Evolutionary conservation across 2,888 invertebrate species (phyloP), one percentile per base, ranked within the genome.

Genomic region (Choristoneura rosaceana): DNA sequence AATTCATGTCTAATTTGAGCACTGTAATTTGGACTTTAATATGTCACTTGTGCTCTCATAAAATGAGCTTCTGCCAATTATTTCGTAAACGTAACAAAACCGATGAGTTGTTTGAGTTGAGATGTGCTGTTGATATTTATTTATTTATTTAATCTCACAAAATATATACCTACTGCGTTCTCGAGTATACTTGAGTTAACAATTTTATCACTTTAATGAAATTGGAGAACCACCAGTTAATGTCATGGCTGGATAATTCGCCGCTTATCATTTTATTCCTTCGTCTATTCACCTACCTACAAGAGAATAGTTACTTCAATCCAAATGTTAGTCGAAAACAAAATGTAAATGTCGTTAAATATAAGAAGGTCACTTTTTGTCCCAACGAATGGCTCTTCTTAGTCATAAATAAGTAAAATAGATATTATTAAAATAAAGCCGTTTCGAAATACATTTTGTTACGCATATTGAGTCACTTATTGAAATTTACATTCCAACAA

Each of bases 361-460:
- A 59, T 15, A 45, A 68, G 68, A 71, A 64, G 68, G 63, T 68
- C 62, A 47, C 59, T 64, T 59, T 41, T 73, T 73, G 73, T 73
- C 50, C 43, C 59, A 17, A 59, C 43, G 58, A 64, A 52, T 50
- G 41, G 12, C 47, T 33, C 41, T 38, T 68, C 52, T 73, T 73
- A 73, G 63, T 69, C 68, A 69, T 69, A 34, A 73, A 63, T 33
- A n/a, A 41, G 25, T 33, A 43, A 12, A 71, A 67, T 63, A 68
- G 41, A 41, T 17, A 38, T 69, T 52, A 60, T 61, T 47, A 43
- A 55, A 58, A 71, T 50, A 61, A 68, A 68, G 14, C 41, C 50
- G 68, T 68, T 73, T 47, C 45, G 25, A 66, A 74, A 66, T 66
- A 65, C 55, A 65, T 60, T 75, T 71, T 69, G 75, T 75, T 74